A percentile compares a stretch with the other conserved stretches of the same genome.
Conservation (phyloP, 1,140 invertebrate species). For the Drosophila quadrilineata region DNA sequence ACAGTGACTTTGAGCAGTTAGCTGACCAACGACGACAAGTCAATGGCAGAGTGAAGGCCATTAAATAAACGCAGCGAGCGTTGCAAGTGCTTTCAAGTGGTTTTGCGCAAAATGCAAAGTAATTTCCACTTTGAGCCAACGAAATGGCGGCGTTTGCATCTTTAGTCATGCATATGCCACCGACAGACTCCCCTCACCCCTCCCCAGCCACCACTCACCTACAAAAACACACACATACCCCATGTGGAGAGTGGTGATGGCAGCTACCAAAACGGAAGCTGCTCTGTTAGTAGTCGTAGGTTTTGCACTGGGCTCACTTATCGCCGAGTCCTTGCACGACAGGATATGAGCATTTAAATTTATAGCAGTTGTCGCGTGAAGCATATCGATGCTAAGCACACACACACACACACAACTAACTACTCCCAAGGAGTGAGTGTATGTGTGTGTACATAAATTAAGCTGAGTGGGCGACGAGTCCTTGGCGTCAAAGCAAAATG, state of each 20-base stretch:
- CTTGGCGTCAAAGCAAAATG: slow-evolving; percentile 22
- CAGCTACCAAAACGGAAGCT: too few species aligned
- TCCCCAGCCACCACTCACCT: too few species aligned
- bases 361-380: slow-evolving; percentile 49
- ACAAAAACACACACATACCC: too few species aligned
- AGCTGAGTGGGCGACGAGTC: neutral
- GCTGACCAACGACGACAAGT: slow-evolving; percentile 36
- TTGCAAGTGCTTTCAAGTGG: slow-evolving; percentile 67
- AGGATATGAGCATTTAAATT: slow-evolving; percentile 76
- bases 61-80: slow-evolving; percentile 67
- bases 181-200: too few species aligned
- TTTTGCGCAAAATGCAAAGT: slow-evolving; percentile 52
- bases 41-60: slow-evolving; percentile 33
- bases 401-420: neutral
- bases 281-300: too few species aligned
- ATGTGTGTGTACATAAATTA: slow-evolving; percentile 68
- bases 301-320: slow-evolving; percentile 31
- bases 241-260: neutral
- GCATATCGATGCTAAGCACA: slow-evolving; percentile 26
- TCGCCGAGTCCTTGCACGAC: slow-evolving; percentile 36
- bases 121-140: slow-evolving; percentile 68
- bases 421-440: neutral
- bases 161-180: slow-evolving; percentile 53
- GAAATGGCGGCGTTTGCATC: slow-evolving; percentile 57
- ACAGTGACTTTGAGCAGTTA: slow-evolving; percentile 42